These are phyloP conservation scores for Lasius fuliginosus DNA, from an alignment of 2,888 invertebrate species.

Conservation along the genomic window DNA sequence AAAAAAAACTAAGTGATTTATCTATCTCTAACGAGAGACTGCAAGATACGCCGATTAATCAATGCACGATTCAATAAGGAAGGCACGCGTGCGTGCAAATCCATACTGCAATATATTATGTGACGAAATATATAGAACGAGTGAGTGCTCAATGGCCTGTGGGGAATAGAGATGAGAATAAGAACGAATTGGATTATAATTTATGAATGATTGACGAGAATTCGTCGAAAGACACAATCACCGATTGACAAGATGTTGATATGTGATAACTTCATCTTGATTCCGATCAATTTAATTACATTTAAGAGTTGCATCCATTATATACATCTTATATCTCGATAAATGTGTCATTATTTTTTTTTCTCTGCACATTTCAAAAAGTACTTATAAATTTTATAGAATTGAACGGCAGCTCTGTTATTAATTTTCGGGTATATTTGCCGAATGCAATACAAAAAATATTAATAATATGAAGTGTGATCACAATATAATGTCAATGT, in stretches of 20 bases:
- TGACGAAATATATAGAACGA: conserved; percentile 50
- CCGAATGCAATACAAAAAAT: not conserved
- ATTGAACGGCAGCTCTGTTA: not conserved
- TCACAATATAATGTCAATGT: not conserved
- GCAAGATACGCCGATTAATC: conserved; percentile 33
- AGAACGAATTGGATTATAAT: conserved; percentile 73
- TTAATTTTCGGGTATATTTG: not conserved
- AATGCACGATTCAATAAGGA: conserved; percentile 31
- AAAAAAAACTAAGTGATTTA: not conserved
- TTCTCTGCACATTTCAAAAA: too few species aligned
- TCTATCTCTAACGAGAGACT: conserved; percentile 6
- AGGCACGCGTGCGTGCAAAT: not conserved
- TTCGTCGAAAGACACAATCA: conserved; percentile 26
- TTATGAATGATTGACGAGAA: conserved; percentile 71
- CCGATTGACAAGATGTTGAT: conserved; percentile 2
- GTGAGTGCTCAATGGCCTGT: conserved; percentile 56
- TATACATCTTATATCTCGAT: not conserved
- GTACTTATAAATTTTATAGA: not conserved
- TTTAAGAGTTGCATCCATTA: not conserved
- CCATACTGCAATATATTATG: not conserved
- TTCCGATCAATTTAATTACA: conserved; percentile 39
- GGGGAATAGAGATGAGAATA: conserved; percentile 62
- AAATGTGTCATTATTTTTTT: not conserved
- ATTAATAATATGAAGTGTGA: not conserved
- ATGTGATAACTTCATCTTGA: conserved; percentile 42